These are phyloP conservation scores for Siniperca obscura DNA, from an alignment of 2,797 vertebrate species.

Conservation along the genomic window DNA sequence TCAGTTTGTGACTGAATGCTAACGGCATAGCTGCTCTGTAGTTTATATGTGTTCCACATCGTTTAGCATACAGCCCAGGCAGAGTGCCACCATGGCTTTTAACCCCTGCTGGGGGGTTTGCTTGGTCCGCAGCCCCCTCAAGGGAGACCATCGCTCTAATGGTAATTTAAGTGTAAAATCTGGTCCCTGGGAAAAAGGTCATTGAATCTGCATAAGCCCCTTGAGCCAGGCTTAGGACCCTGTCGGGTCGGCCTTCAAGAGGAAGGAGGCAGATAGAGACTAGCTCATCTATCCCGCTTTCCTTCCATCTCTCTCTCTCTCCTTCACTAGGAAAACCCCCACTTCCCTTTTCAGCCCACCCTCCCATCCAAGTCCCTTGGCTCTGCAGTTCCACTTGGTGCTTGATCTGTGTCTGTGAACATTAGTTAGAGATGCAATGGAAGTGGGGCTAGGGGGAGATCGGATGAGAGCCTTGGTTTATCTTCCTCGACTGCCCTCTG, in stretches of 20 bases:
- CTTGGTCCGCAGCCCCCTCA: constrained; percentile 78
- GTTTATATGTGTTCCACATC: constrained; percentile 86
- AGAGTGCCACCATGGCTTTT: constrained; percentile 89
- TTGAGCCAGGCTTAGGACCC: constrained; percentile 91
- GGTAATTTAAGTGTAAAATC: constrained; percentile 98
- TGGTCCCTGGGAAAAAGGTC: constrained; percentile 96
- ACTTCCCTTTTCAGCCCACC: constrained; percentile 36
- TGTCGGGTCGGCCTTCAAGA: constrained; percentile 89
- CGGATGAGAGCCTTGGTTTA: constrained; percentile 53
- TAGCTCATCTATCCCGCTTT: constrained; percentile 62
- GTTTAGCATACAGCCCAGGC: constrained; percentile 88
- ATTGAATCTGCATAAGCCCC: constrained; percentile 95
- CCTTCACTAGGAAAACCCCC: constrained; percentile 21
- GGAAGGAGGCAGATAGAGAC: constrained; percentile 65
- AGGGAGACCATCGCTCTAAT: constrained; percentile 89
- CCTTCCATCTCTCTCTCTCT: constrained; percentile 42
- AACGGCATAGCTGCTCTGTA: constrained; percentile 60
- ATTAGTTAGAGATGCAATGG: constrained; percentile 62
- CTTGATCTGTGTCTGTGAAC: constrained; percentile 86
- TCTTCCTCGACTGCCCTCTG: constrained; percentile 76
- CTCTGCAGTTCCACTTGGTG: constrained; percentile 71
- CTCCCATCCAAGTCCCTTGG: constrained; percentile 54
- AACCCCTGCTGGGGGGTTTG: constrained; percentile 85
- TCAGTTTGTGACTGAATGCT: constrained; percentile 51
- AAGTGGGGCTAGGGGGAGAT: constrained; percentile 45